Conservation (phyloP, 1,140 invertebrate genomes). For the Magallana ariakensis region DNA sequence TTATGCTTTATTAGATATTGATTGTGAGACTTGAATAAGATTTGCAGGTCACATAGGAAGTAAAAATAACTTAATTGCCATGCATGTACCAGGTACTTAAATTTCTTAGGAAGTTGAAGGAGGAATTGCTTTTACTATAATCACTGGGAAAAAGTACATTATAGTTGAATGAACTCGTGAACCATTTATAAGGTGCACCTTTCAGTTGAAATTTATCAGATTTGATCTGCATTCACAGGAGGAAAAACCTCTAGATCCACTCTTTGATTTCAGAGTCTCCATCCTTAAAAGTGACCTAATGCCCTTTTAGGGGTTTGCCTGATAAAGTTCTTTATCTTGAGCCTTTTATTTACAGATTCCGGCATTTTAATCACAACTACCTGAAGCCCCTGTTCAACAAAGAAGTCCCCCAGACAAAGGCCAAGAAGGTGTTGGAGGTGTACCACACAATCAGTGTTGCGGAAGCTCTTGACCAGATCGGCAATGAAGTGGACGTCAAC, state of each 20-base stretch:
- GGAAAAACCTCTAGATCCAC: background rate
- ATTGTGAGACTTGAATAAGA: too few relatives aligned
- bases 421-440: constrained; percentile 96
- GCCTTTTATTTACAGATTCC: constrained; percentile 85
- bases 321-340: constrained; percentile 30
- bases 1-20: too few relatives aligned
- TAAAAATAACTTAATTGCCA: too few relatives aligned
- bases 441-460: constrained; percentile 95
- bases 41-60: too few relatives aligned
- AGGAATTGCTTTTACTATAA: too few relatives aligned
- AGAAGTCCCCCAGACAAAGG: constrained; percentile 87
- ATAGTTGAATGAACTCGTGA: too few relatives aligned
- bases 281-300: background rate
- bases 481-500: constrained; percentile 73
- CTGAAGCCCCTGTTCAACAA: constrained; percentile 92
- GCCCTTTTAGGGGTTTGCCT: background rate
- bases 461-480: constrained; percentile 94
- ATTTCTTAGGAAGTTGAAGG: too few relatives aligned
- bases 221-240: too few relatives aligned
- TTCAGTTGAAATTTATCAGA: too few relatives aligned
- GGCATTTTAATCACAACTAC: constrained; percentile 95
- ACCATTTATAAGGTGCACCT: too few relatives aligned
- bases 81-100: too few relatives aligned
- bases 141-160: too few relatives aligned
- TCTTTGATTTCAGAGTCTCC: background rate